Evolutionary conservation across 2,797 vertebrate genomes (phyloP).

Genomic region (Sciurus carolinensis): DNA sequence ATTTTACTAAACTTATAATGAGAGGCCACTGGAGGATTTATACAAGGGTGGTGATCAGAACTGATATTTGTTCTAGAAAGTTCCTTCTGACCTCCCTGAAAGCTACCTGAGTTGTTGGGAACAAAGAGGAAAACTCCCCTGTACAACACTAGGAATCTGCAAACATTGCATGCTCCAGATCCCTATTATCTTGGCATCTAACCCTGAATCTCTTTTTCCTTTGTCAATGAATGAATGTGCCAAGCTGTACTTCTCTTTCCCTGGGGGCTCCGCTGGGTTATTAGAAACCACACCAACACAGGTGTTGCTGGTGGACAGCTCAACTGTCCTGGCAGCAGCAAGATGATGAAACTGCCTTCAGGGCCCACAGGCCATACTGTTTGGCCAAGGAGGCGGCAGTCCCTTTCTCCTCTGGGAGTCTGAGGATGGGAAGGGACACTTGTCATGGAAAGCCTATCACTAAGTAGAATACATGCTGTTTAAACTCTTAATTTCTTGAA

Average conservation of each 20-base stretch:
- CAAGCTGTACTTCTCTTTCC: background rate
- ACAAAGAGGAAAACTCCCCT: background rate
- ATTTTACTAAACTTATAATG: background rate
- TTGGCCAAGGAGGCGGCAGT: background rate
- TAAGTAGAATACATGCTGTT: background rate
- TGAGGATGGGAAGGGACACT: background rate
- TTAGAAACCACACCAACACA: background rate
- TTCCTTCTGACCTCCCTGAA: background rate
- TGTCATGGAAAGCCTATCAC: background rate
- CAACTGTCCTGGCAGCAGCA: background rate
- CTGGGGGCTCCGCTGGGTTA: background rate
- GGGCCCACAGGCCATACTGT: background rate
- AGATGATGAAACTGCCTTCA: background rate
- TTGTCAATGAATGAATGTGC: background rate
- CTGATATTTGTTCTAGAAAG: background rate
- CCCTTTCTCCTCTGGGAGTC: background rate
- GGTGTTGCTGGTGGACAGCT: background rate
- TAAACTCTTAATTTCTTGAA: slow-evolving; percentile 50
- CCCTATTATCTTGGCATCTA: background rate
- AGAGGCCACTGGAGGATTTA: background rate
- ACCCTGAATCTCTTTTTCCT: background rate
- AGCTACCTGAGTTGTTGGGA: background rate
- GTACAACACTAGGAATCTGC: background rate
- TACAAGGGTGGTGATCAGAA: background rate
- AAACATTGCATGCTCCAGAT: background rate